These are phyloP conservation scores for Volucella zonaria DNA, from an alignment of 2,888 invertebrate species.

Conservation along the genomic window DNA sequence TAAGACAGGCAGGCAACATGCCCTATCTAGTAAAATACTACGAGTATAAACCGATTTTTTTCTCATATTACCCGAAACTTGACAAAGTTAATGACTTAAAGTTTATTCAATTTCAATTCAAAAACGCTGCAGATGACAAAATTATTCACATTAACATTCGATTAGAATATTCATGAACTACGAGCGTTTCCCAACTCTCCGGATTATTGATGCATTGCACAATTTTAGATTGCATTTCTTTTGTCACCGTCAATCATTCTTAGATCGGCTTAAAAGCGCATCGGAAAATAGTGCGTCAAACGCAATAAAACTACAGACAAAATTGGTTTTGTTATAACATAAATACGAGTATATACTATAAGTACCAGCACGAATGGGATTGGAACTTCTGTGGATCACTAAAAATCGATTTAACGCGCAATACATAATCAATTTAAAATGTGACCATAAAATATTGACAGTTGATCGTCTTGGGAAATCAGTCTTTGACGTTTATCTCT, in stretches of 20 bases:
- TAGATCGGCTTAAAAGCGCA: conserved; percentile 36
- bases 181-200: conserved; percentile 28
- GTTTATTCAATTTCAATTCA: background rate
- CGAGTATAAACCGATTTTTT: no score
- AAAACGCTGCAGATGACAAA: conserved; percentile 11
- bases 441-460: conserved; percentile 1
- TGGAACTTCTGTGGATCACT: conserved; percentile 7
- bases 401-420: background rate
- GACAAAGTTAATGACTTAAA: background rate
- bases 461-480: no score
- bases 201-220: conserved; percentile 35
- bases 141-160: conserved; percentile 4
- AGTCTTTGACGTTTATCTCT: background rate
- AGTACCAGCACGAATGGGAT: conserved; percentile 17
- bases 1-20: no score
- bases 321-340: no score
- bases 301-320: conserved; percentile 2
- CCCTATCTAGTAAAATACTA: no score
- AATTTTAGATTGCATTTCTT: conserved; percentile 40
- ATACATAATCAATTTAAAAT: background rate
- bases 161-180: conserved; percentile 11
- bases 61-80: background rate
- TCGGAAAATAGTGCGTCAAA: conserved; percentile 27
- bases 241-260: conserved; percentile 47
- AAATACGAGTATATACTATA: background rate